These are phyloP conservation scores for Acheta domesticus DNA, from an alignment of 2,888 invertebrate genomes.

Conservation along the genomic window DNA sequence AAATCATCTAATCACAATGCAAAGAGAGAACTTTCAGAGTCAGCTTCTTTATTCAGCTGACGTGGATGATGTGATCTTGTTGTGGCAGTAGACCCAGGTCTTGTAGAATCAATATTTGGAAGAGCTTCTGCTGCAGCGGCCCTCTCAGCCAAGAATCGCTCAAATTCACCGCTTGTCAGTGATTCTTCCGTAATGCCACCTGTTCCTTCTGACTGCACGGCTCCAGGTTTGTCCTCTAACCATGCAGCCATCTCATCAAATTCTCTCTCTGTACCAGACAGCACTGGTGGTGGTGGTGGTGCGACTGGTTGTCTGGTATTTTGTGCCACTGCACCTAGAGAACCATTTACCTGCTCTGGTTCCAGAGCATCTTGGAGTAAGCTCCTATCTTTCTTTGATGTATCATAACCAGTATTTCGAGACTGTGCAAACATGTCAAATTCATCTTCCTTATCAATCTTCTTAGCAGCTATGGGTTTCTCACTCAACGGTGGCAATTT, in stretches of 20 bases:
- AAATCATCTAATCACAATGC: conserved; percentile 35
- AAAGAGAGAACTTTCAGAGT: conserved; percentile 37
- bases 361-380: conserved; percentile 61
- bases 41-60: conserved; percentile 37
- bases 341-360: conserved; percentile 51
- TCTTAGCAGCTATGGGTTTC: conserved; percentile 38
- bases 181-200: conserved; percentile 49
- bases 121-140: conserved; percentile 76
- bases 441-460: conserved; percentile 60
- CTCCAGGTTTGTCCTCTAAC: conserved; percentile 61
- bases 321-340: conserved; percentile 50
- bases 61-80: conserved; percentile 32
- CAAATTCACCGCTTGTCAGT: conserved; percentile 88
- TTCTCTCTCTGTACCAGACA: conserved; percentile 65
- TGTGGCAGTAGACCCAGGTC: conserved; percentile 37
- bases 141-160: conserved; percentile 86
- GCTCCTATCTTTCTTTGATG: conserved; percentile 64
- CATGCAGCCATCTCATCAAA: conserved; percentile 94
- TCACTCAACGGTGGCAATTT: neutral
- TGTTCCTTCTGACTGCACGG: conserved; percentile 19
- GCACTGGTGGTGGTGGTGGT: neutral
- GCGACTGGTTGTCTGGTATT: conserved; percentile 46
- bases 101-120: conserved; percentile 52
- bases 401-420: conserved; percentile 75
- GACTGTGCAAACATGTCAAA: conserved; percentile 97